Percentiles rank a stretch among this genome's conserved stretches.
These are phyloP conservation scores for Ips nitidus DNA, from an alignment of 1,140 invertebrate species.

Conservation along the genomic window DNA sequence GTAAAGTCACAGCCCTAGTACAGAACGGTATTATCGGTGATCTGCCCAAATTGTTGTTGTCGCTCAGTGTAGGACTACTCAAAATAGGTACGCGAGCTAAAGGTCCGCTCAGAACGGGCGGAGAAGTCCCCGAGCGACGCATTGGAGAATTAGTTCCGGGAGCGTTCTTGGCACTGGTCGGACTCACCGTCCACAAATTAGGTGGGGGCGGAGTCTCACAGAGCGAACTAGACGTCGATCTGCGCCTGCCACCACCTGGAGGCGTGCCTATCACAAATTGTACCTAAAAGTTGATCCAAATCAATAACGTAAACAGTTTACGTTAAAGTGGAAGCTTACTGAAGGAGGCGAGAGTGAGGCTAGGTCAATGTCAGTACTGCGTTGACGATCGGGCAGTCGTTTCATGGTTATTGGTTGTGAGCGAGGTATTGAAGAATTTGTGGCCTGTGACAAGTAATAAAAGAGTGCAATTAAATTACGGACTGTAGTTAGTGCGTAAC, in stretches of 20 bases:
- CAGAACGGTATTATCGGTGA: constrained; percentile 66
- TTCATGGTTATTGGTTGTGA: constrained; percentile 83
- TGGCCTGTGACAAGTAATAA: constrained; percentile 14
- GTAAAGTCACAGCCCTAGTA: constrained; percentile 72
- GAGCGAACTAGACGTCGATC: constrained; percentile 65
- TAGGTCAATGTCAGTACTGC: constrained; percentile 65
- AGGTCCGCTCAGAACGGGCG: constrained; percentile 66
- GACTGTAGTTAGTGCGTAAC: background rate
- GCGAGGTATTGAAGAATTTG: constrained; percentile 64
- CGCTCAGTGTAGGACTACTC: constrained; percentile 56
- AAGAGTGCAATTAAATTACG: constrained; percentile 14
- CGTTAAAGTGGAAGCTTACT: constrained; percentile 54
- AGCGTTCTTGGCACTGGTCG: constrained; percentile 58
- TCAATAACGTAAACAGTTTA: constrained; percentile 1
- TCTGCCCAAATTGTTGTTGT: constrained; percentile 57
- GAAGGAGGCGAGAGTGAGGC: constrained; percentile 87
- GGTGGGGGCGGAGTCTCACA: constrained; percentile 77
- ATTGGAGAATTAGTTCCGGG: constrained; percentile 66
- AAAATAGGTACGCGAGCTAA: constrained; percentile 62
- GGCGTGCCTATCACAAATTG: constrained; percentile 91
- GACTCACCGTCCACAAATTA: constrained; percentile 78
- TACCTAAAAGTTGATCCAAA: constrained; percentile 56
- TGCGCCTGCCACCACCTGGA: constrained; percentile 68
- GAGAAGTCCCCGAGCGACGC: constrained; percentile 70
- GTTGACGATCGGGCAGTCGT: constrained; percentile 64